Percentiles rank a stretch among this genome's conserved stretches.
Conservation (phyloP, 2,113 vertebrate species). For the Anser cygnoides region DNA sequence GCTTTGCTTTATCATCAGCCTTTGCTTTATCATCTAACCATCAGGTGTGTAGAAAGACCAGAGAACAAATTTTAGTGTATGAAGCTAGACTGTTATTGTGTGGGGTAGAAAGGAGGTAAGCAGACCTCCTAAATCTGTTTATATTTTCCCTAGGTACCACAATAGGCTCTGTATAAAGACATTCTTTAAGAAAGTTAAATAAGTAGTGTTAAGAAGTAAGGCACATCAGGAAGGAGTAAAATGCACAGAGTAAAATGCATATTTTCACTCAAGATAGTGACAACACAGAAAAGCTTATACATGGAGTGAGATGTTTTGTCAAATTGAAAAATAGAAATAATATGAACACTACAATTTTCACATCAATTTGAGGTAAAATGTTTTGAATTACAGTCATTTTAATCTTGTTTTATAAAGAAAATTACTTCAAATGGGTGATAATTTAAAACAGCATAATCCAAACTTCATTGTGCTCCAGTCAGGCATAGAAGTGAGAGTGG, state of each 20-base stretch:
- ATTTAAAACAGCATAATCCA: constrained; percentile 68
- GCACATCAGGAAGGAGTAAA: constrained; percentile 48
- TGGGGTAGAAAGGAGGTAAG: neutral
- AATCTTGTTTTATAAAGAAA: constrained; percentile 70
- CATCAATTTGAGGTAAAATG: constrained; percentile 67
- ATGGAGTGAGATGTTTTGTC: constrained; percentile 59
- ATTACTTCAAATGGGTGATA: constrained; percentile 66
- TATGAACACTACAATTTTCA: constrained; percentile 71
- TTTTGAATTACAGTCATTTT: constrained; percentile 75
- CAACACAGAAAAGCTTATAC: constrained; percentile 49
- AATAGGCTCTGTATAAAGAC: neutral
- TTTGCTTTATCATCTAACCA: neutral
- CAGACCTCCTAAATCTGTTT: constrained; percentile 9
- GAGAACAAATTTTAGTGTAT: neutral
- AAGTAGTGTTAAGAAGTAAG: constrained; percentile 47
- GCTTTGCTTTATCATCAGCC: neutral
- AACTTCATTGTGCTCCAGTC: constrained; percentile 42
- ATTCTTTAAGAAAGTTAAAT: constrained; percentile 40
- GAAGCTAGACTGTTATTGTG: neutral
- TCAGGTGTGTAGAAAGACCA: neutral
- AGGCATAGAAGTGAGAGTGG: neutral
- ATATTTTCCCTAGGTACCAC: neutral
- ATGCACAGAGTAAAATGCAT: constrained; percentile 39
- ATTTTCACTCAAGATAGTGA: constrained; percentile 61
- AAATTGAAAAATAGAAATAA: constrained; percentile 73